phyloP scores from a whole-genome alignment of 2,113 vertebrate species.

The Crocuta crocuta region DNA sequence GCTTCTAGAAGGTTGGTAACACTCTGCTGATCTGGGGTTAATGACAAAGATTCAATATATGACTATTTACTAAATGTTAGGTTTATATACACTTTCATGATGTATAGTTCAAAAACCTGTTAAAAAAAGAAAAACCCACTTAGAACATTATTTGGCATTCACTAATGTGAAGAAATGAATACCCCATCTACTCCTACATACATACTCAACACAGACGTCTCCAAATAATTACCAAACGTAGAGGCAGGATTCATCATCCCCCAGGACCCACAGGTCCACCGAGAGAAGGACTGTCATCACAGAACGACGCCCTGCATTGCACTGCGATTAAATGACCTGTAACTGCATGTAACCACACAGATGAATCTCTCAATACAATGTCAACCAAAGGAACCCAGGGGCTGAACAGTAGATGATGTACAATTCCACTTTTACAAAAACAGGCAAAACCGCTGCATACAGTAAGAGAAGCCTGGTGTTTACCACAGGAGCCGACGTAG shows the following conservation, averaged over 20 bases:
- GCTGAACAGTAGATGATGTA: not conserved
- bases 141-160: not conserved
- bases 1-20: not conserved
- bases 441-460: not conserved
- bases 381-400: not conserved
- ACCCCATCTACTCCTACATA: not conserved
- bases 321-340: not conserved
- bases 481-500: not conserved
- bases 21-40: not conserved
- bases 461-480: not conserved
- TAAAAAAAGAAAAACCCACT: slow-evolving; percentile 5
- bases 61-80: not conserved
- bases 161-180: not conserved
- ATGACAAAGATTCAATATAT: not conserved
- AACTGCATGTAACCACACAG: not conserved
- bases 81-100: not conserved
- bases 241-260: not conserved
- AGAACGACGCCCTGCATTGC: not conserved
- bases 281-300: not conserved
- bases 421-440: not conserved
- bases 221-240: not conserved
- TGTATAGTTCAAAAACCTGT: not conserved
- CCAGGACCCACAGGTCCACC: not conserved
- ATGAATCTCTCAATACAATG: not conserved
- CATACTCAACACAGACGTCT: not conserved